These are phyloP conservation scores for Drosophila quasianomalipes DNA, from an alignment of 2,888 invertebrate genomes.

Conservation along the genomic window DNA sequence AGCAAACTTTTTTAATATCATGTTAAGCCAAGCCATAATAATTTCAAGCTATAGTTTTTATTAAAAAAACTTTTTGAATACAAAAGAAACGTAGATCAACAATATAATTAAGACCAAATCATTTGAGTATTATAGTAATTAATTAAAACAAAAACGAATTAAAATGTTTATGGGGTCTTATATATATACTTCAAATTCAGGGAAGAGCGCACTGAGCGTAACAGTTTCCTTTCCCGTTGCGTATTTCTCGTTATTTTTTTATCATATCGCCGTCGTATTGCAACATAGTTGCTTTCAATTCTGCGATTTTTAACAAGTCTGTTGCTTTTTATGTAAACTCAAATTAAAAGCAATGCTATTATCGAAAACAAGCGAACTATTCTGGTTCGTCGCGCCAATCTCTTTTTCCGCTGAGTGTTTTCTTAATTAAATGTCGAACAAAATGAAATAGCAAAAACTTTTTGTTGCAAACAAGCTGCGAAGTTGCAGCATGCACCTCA, in stretches of 20 bases:
- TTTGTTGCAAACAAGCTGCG: conserved; percentile 19
- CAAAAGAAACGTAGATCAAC: not conserved
- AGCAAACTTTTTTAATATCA: not conserved
- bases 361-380: conserved; percentile 30
- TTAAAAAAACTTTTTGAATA: not conserved
- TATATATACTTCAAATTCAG: not conserved
- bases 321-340: conserved; percentile 31
- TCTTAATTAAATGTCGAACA: conserved; percentile 63
- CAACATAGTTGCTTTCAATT: conserved; percentile 1
- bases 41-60: not conserved
- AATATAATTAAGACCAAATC: not conserved
- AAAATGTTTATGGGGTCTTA: no score
- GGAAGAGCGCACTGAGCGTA: not conserved
- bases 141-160: not conserved
- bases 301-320: not conserved
- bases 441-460: conserved; percentile 20
- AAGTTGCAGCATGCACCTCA: conserved; percentile 2
- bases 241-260: not conserved
- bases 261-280: not conserved
- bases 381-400: conserved; percentile 1
- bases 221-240: not conserved
- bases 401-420: conserved; percentile 19
- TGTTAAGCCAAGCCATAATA: not conserved
- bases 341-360: conserved; percentile 42
- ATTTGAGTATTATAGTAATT: not conserved